phyloP scores from a whole-genome alignment of 2,113 vertebrate genomes.

The Coptodon rendalli region DNA sequence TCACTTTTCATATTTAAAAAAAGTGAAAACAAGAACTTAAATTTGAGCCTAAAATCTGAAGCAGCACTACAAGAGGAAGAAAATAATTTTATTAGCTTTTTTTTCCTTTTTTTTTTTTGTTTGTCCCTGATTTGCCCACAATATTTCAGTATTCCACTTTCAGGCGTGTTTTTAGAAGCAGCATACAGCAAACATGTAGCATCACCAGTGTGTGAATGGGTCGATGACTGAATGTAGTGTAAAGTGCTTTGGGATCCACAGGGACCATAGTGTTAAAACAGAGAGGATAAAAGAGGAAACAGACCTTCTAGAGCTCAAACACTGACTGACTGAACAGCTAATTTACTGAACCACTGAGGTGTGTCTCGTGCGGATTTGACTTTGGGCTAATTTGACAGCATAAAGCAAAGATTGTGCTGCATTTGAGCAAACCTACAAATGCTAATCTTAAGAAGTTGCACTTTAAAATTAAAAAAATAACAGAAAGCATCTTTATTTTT shows the following conservation, averaged over 20 bases:
- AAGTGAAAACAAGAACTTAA: not conserved
- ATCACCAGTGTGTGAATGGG: not conserved
- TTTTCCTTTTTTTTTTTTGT: rapidly evolving
- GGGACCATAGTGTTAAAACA: not conserved
- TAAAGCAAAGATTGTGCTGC: not conserved
- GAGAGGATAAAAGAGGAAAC: not conserved
- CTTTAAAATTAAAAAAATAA: not conserved
- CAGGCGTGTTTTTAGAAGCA: not conserved
- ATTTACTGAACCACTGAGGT: not conserved
- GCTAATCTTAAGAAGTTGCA: not conserved
- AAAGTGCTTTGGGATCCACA: not conserved
- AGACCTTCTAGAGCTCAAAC: not conserved
- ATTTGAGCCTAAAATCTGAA: not conserved
- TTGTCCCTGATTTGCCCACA: not conserved
- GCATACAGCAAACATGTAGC: not conserved
- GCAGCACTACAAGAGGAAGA: rapidly evolving
- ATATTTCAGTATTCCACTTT: not conserved
- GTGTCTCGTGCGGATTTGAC: not conserved
- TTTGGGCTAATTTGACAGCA: not conserved
- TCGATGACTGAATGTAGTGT: not conserved
- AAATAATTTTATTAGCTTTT: not conserved
- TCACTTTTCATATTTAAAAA: not conserved
- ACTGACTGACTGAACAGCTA: not conserved
- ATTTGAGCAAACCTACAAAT: not conserved
- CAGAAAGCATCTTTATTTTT: not conserved